Evolutionary conservation across 2,113 vertebrate species (phyloP).

Genomic region (Eclectus roratus): DNA sequence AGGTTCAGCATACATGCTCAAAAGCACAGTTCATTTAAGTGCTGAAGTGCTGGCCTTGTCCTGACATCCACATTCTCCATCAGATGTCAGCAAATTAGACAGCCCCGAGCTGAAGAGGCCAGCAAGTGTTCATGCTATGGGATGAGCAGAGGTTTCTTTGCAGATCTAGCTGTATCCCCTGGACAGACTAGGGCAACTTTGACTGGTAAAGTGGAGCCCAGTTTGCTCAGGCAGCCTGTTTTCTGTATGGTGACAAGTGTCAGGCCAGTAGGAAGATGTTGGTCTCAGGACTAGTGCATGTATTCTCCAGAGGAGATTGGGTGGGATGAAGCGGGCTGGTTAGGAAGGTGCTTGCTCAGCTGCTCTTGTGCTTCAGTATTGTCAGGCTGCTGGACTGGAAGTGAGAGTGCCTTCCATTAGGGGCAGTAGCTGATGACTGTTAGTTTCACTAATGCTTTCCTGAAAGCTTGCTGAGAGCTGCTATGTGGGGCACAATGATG

Average conservation of each 20-base stretch:
- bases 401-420: background rate
- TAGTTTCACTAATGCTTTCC: background rate
- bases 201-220: background rate
- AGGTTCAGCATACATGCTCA: accelerated
- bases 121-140: too few species aligned
- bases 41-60: too few species aligned
- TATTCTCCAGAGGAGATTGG: background rate
- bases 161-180: background rate
- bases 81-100: background rate
- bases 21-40: background rate
- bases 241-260: accelerated
- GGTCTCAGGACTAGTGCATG: background rate
- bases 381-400: background rate
- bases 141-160: background rate
- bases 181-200: background rate
- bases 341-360: background rate
- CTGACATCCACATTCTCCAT: background rate
- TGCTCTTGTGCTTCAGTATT: background rate
- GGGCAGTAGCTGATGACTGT: background rate
- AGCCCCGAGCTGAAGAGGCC: accelerated
- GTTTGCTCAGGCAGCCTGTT: background rate
- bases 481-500: accelerated
- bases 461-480: background rate
- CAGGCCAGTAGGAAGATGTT: background rate
- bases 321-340: background rate